phyloP scores from a whole-genome alignment of 1,140 invertebrate species.

The Hestina assimilis region DNA sequence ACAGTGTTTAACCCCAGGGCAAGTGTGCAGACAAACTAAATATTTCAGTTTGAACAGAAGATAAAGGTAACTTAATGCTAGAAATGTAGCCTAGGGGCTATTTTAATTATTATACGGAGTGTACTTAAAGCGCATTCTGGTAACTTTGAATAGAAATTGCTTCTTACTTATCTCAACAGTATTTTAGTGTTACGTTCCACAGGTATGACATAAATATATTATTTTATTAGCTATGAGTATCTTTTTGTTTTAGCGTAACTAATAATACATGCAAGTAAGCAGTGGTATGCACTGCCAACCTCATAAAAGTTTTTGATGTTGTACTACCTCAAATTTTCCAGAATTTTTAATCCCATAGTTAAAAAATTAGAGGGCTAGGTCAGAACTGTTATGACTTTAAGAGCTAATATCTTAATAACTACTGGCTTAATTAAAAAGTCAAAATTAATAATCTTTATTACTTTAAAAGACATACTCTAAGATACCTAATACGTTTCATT shows the following conservation, averaged over 20 bases:
- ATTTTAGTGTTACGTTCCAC: not conserved
- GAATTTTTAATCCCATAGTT: too few relatives aligned
- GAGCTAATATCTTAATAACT: too few relatives aligned
- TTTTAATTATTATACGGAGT: constrained; percentile 3
- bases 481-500: not conserved
- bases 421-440: too few relatives aligned
- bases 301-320: too few relatives aligned
- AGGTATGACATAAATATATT: not conserved
- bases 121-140: constrained; percentile 3
- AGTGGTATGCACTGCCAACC: too few relatives aligned
- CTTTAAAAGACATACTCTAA: not conserved
- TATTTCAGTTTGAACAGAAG: constrained; percentile 28
- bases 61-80: constrained; percentile 27
- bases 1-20: constrained; percentile 34
- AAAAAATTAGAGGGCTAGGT: too few relatives aligned
- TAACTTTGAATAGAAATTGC: not conserved
- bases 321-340: too few relatives aligned
- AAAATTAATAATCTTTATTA: too few relatives aligned
- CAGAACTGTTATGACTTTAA: too few relatives aligned
- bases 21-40: constrained; percentile 31
- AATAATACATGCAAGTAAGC: too few relatives aligned
- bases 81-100: constrained; percentile 16
- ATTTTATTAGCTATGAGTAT: not conserved
- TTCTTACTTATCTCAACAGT: not conserved
- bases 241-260: too few relatives aligned